Evolutionary conservation across 2,797 vertebrate genomes (phyloP).

Genomic region (Psittacula echo): DNA sequence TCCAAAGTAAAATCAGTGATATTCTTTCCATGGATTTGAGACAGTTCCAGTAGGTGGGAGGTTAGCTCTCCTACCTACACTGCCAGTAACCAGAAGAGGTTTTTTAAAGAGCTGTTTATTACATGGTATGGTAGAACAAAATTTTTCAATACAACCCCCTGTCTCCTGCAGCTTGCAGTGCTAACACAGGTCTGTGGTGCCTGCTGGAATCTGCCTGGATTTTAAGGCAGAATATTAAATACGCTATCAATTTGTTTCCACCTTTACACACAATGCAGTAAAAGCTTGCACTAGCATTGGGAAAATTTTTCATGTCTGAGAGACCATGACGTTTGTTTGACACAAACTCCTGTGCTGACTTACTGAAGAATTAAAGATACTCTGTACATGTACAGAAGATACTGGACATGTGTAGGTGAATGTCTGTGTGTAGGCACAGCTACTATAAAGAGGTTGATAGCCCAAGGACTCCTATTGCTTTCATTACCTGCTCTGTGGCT

Average conservation of each 20-base stretch:
- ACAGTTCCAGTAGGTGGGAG: constrained; percentile 60
- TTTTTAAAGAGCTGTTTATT: constrained; percentile 71
- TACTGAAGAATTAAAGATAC: not conserved
- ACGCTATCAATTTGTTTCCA: not conserved
- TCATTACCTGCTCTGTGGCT: not conserved
- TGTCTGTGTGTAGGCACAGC: not conserved
- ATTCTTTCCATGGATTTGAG: constrained; percentile 61
- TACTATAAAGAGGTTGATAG: not conserved
- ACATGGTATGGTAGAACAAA: constrained; percentile 42
- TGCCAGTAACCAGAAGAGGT: constrained; percentile 59
- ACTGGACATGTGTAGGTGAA: not conserved
- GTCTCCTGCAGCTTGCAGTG: constrained; percentile 21
- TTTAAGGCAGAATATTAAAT: not conserved
- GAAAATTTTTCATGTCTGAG: not conserved
- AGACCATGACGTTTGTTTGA: not conserved
- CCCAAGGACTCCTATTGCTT: not conserved
- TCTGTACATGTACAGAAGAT: not conserved
- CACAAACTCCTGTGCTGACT: not conserved
- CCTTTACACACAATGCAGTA: not conserved
- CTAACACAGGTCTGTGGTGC: constrained; percentile 20
- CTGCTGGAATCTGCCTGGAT: not conserved
- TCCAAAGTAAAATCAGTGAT: constrained; percentile 43
- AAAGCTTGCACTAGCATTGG: not conserved
- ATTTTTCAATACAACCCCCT: constrained; percentile 38
- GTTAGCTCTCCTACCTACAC: constrained; percentile 43